These are phyloP conservation scores for Drosophila ochracea DNA, from an alignment of 2,888 invertebrate genomes.

Conservation along the genomic window DNA sequence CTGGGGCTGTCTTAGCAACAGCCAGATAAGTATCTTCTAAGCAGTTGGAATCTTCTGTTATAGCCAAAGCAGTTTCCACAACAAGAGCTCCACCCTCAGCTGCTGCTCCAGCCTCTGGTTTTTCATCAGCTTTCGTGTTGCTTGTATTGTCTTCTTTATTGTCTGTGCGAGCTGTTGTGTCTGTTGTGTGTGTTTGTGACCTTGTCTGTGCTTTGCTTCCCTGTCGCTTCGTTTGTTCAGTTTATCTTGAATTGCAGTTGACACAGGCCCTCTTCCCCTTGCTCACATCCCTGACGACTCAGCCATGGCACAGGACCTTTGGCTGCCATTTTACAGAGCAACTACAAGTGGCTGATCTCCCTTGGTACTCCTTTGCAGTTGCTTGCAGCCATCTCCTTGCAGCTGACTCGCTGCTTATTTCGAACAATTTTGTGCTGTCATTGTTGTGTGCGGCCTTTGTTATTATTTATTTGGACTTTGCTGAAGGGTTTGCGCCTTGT, in stretches of 20 bases:
- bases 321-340: conserved; percentile 34
- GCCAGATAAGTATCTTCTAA: conserved; percentile 75
- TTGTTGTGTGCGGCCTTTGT: conserved; percentile 62
- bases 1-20: background rate
- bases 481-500: conserved; percentile 15
- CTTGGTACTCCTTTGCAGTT: conserved; percentile 21
- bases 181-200: conserved; percentile 40
- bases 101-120: conserved; percentile 14
- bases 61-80: conserved; percentile 59
- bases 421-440: conserved; percentile 38
- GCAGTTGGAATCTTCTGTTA: conserved; percentile 75
- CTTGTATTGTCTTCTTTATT: conserved; percentile 37
- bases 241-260: conserved; percentile 76
- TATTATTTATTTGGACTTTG: conserved; percentile 69
- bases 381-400: background rate
- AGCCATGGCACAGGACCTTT: conserved; percentile 25
- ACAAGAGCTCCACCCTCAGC: conserved; percentile 36
- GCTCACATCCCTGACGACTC: background rate
- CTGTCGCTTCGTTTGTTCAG: conserved; percentile 65
- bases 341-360: conserved; percentile 37
- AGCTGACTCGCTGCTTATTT: conserved; percentile 19
- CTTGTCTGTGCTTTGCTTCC: conserved; percentile 50
- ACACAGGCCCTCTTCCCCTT: conserved; percentile 3
- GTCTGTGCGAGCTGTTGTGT: conserved; percentile 7
- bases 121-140: conserved; percentile 33